Conservation (phyloP, 2,113 vertebrate genomes). For the Origma solitaria region DNA sequence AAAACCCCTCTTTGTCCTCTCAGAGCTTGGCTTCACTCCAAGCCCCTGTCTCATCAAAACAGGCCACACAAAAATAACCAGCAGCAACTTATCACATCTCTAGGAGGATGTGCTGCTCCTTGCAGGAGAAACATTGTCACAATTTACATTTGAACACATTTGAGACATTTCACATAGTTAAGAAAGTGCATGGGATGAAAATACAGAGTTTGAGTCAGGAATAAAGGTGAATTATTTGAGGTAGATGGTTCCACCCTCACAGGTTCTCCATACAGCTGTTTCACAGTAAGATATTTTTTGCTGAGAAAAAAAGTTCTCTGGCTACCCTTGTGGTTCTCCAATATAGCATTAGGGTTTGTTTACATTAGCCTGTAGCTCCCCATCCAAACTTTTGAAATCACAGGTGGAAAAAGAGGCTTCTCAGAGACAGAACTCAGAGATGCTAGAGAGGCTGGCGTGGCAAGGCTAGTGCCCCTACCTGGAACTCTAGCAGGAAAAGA, state of each 20-base stretch:
- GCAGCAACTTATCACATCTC: neutral
- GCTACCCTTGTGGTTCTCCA: neutral
- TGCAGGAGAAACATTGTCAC: neutral
- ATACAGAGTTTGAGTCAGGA: neutral
- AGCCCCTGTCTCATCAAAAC: neutral
- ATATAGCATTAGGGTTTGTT: neutral
- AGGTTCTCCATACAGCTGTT: neutral
- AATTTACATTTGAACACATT: neutral
- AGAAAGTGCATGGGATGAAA: neutral
- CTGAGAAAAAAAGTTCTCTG: neutral
- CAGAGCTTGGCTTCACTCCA: neutral
- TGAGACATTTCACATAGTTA: neutral
- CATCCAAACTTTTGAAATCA: neutral
- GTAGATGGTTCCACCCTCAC: neutral
- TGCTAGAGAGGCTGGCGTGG: neutral
- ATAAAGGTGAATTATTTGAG: neutral
- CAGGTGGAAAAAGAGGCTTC: neutral
- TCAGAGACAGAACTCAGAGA: neutral
- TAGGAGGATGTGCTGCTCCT: neutral
- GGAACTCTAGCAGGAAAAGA: conserved; percentile 84
- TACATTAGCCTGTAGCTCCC: neutral
- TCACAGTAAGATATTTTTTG: neutral
- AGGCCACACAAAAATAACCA: neutral
- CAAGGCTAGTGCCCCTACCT: conserved; percentile 68
- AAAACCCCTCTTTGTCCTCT: neutral